phyloP scores from a whole-genome alignment of 2,797 vertebrate species.

The Chaetophractus vellerosus region DNA sequence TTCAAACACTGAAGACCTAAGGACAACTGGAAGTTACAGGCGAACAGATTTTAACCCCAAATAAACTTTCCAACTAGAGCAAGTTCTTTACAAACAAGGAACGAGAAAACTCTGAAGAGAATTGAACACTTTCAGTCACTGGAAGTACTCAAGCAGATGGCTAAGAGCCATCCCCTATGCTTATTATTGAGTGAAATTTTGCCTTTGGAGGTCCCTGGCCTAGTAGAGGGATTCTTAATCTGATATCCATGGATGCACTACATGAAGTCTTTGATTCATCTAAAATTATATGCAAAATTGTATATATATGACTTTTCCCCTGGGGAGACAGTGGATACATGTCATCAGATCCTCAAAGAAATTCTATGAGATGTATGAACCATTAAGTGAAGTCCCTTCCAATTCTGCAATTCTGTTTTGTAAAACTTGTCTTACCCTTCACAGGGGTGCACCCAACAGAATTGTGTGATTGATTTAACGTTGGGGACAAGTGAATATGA shows the following conservation, averaged over 20 bases:
- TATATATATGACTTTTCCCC: neutral
- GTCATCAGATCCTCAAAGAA: slow-evolving; percentile 49
- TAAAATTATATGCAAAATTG: slow-evolving; percentile 29
- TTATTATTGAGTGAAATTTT: slow-evolving; percentile 24
- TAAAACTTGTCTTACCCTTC: neutral
- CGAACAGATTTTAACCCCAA: slow-evolving; percentile 15
- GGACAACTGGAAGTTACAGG: neutral
- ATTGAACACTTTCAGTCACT: neutral
- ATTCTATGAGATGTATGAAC: slow-evolving; percentile 11
- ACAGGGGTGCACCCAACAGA: neutral
- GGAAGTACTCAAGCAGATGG: neutral
- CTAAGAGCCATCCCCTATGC: neutral
- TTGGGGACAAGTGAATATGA: neutral
- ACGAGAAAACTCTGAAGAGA: neutral
- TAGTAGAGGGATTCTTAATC: neutral
- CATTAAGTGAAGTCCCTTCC: slow-evolving; percentile 36
- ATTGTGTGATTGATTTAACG: neutral
- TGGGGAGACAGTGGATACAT: neutral
- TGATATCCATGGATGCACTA: neutral
- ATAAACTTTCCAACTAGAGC: slow-evolving; percentile 29
- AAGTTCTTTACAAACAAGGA: slow-evolving; percentile 4
- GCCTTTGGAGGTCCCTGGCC: neutral
- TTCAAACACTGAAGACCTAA: neutral
- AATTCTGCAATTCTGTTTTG: neutral
- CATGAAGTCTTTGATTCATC: neutral